Base-by-base conservation (phyloP, 1,140 invertebrate species). In the Orchestia grillus region DNA sequence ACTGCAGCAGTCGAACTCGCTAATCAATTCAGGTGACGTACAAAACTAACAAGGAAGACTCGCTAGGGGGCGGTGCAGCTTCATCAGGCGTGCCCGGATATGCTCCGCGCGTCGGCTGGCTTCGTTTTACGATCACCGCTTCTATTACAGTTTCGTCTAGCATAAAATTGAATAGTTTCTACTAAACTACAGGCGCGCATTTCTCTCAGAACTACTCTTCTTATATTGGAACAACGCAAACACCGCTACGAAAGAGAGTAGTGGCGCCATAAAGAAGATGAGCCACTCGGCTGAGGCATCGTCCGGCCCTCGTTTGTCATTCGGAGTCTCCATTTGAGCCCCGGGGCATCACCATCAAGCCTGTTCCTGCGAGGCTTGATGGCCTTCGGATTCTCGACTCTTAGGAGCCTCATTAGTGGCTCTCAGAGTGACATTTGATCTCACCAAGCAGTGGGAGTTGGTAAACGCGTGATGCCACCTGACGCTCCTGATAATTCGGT, bases 321-420 rank as follows among this genome's bases (percentile, higher is more conserved):
- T 77, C 28, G 62, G 11, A 36, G 62, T 77, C 28, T 1, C 28
- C 11, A 77, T 77, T 77, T 77, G 28, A 15, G 62, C 62, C 11
- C 11, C 11, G 36, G 62, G 62, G 62, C 62, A 77, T 77, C 62
- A 28, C 62, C 28, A 77, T 77, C 62, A 77, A 77, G 15, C 62
- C 62, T 77, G 15, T 77, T 77, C 62, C 28, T 77, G 15, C 15
- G 62, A 28, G 62, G 62, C 62, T 77, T 77, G 62, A 77, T 77
- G 62, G 1, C 36, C 62, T 77, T 77, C 62, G 62, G 28, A 77
- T 77, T 77, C 62, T 77, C 62, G 62, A 77, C 62, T 23, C 62
- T 77, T 77, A 77, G 62, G 43, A 42, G 88, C 43, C 88, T 90
- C 88, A 90, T 90, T 90, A 90, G 88, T 42, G 43, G 88, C 88